Conservation (phyloP, 2,113 vertebrate species). For the Gallinago media region DNA sequence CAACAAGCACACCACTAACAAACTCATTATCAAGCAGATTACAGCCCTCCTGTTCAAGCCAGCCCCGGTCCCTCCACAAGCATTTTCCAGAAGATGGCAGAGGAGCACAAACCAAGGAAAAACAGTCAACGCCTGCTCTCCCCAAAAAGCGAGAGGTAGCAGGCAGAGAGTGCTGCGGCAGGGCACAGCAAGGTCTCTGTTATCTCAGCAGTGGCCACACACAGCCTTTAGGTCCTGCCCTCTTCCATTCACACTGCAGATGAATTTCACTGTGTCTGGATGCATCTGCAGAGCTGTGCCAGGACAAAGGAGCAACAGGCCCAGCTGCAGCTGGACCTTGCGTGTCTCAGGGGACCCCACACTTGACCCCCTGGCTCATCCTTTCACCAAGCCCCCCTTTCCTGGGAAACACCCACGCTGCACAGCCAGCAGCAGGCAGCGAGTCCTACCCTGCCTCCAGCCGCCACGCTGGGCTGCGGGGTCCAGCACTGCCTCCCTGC, state of each 20-base stretch:
- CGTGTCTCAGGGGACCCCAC: fast-evolving
- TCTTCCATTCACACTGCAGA: neutral
- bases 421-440: neutral
- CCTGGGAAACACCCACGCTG: fast-evolving
- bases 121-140: neutral
- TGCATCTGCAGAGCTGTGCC: fast-evolving
- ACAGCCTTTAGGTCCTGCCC: neutral
- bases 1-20: neutral
- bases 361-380: neutral
- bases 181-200: fast-evolving
- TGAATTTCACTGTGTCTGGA: neutral
- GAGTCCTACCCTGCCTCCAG: neutral
- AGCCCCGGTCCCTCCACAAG: fast-evolving
- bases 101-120: neutral
- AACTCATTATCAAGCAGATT: neutral
- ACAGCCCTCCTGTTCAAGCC: neutral
- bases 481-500: neutral
- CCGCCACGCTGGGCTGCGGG: fast-evolving
- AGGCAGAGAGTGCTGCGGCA: neutral
- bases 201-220: fast-evolving
- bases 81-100: neutral
- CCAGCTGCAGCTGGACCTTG: neutral
- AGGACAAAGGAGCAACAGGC: neutral
- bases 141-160: neutral
- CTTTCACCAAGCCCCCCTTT: neutral